phyloP scores from a whole-genome alignment of 2,113 vertebrate species.

The Heterotis niloticus region DNA sequence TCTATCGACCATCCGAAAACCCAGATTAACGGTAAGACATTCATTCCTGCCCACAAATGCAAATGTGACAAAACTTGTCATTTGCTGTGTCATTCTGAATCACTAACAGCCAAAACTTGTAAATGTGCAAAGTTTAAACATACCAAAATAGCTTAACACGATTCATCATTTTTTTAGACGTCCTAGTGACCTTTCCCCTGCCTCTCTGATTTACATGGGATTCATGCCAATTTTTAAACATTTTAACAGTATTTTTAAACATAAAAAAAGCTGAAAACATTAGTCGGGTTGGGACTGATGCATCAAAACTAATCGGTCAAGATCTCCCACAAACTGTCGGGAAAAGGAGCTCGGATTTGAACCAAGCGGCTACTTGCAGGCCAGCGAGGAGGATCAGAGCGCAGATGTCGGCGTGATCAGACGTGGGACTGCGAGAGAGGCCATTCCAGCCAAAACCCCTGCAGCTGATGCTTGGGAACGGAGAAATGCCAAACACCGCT shows the following conservation, averaged over 20 bases:
- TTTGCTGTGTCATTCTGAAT: background rate
- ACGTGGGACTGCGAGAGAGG: background rate
- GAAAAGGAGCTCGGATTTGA: background rate
- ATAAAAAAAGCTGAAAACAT: no score
- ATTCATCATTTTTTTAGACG: no score
- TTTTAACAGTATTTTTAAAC: no score
- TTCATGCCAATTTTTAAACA: no score
- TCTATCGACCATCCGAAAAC: no score
- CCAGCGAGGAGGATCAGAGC: conserved; percentile 15
- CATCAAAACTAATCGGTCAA: no score
- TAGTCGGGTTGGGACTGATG: background rate
- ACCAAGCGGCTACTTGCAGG: background rate
- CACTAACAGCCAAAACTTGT: background rate
- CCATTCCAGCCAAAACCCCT: conserved; percentile 10
- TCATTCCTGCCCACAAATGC: no score
- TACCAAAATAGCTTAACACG: no score
- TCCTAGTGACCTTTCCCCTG: no score
- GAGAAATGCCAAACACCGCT: background rate
- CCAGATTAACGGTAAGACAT: no score
- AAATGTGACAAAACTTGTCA: background rate
- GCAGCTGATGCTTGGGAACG: background rate
- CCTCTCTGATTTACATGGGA: no score
- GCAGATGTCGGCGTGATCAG: background rate
- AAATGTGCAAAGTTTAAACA: background rate
- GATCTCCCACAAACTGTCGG: no score